Conservation (phyloP, 2,113 vertebrate genomes). For the Austrofundulus limnaeus region DNA sequence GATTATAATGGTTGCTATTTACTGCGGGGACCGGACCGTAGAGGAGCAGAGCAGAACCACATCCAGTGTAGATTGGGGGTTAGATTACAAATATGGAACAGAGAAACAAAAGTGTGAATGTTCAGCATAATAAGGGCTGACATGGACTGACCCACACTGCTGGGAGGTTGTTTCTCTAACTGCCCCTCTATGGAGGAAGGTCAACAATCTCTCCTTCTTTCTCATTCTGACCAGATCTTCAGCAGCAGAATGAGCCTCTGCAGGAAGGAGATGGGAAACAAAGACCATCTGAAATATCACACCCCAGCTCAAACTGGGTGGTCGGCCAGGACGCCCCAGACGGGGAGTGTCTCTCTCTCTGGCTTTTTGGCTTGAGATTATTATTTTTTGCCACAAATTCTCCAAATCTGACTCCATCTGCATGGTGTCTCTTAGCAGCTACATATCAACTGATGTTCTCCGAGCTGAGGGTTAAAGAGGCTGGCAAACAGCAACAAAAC, state of each 20-base stretch:
- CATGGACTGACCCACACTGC: conserved; percentile 13
- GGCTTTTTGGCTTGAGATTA: conserved; percentile 35
- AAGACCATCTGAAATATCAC: conserved; percentile 51
- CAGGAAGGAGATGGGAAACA: conserved; percentile 55
- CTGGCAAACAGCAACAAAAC: conserved; percentile 9
- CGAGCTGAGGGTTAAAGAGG: conserved; percentile 29
- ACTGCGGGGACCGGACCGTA: no score
- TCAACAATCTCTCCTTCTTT: conserved; percentile 48
- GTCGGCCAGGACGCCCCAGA: conserved; percentile 21
- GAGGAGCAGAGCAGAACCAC: no score
- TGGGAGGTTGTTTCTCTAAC: conserved; percentile 19
- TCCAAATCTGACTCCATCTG: conserved; percentile 10
- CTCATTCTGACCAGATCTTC: conserved; percentile 39
- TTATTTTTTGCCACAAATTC: conserved; percentile 14
- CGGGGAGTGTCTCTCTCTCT: conserved; percentile 2
- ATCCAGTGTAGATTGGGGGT: no score
- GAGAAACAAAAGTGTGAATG: no score
- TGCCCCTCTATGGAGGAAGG: conserved; percentile 22
- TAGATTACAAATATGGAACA: no score
- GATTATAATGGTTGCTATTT: no score
- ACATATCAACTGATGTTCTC: conserved; percentile 11
- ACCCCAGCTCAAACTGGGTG: conserved; percentile 55
- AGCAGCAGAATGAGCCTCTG: conserved; percentile 1
- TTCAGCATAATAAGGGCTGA: conserved; percentile 24
- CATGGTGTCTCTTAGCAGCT: conserved; percentile 15